These are phyloP conservation scores for Dryobotodes eremita DNA, from an alignment of 2,888 invertebrate genomes.

Conservation along the genomic window DNA sequence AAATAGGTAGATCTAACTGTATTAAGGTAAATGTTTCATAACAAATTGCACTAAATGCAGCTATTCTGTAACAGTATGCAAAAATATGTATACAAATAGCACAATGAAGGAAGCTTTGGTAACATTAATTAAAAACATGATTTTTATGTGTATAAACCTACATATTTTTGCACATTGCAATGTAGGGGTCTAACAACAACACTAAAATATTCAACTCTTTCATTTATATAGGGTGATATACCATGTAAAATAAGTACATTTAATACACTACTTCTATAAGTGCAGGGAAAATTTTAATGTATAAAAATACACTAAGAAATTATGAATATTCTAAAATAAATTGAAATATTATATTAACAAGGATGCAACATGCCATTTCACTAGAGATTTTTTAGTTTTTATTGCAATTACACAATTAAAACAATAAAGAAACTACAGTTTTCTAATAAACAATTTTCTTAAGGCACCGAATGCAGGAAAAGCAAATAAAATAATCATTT, in stretches of 20 bases:
- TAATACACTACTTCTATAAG: slow-evolving; percentile 44
- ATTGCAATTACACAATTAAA: slow-evolving; percentile 1
- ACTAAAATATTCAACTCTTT: slow-evolving; percentile 29
- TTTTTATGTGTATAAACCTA: background rate
- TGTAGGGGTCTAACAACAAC: slow-evolving; percentile 16
- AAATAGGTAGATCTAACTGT: slow-evolving; percentile 9
- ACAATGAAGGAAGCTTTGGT: background rate
- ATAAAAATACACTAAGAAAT: slow-evolving; percentile 16
- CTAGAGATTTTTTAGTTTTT: slow-evolving; percentile 12
- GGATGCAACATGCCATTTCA: slow-evolving; percentile 57
- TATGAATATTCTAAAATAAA: slow-evolving; percentile 15
- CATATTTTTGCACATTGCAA: slow-evolving; percentile 31
- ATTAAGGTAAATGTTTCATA: slow-evolving; percentile 2
- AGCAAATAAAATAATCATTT: slow-evolving; percentile 33
- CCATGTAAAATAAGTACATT: slow-evolving; percentile 31
- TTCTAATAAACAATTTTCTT: slow-evolving; percentile 6
- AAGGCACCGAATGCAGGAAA: slow-evolving; percentile 19
- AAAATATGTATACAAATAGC: slow-evolving; percentile 32
- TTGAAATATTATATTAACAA: slow-evolving; percentile 6
- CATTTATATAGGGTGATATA: slow-evolving; percentile 20
- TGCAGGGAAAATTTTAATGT: slow-evolving; percentile 31
- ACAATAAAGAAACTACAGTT: slow-evolving; percentile 8
- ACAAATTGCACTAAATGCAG: slow-evolving; percentile 6
- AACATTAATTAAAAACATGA: background rate
- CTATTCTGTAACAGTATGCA: slow-evolving; percentile 7